Percentiles rank a stretch among this genome's conserved stretches.
These are phyloP conservation scores for Pyrgilauda ruficollis DNA, from an alignment of 2,113 vertebrate genomes.

Conservation along the genomic window DNA sequence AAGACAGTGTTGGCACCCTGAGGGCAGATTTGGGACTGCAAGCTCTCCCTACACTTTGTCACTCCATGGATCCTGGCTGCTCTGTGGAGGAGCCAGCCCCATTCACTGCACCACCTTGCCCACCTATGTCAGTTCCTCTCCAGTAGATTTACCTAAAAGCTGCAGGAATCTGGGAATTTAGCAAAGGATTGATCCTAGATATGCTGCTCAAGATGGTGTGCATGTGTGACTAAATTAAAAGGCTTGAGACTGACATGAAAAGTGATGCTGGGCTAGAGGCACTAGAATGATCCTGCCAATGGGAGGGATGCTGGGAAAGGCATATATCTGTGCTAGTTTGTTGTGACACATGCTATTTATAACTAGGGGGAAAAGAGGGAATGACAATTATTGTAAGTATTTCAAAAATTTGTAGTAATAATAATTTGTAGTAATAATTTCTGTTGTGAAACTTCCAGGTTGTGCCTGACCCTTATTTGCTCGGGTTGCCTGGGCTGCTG, in stretches of 20 bases:
- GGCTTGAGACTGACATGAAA: not conserved
- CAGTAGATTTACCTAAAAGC: not conserved
- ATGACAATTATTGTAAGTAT: not conserved
- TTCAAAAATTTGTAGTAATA: not conserved
- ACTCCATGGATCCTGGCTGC: not conserved
- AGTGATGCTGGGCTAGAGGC: not conserved
- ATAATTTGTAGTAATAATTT: not conserved
- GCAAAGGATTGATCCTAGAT: not conserved
- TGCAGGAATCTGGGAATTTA: not conserved
- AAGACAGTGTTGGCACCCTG: not conserved
- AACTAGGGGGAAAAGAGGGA: not conserved
- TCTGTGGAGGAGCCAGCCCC: no score
- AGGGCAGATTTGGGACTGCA: not conserved
- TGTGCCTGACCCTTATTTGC: not conserved
- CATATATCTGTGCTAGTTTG: not conserved
- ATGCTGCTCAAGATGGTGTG: not conserved
- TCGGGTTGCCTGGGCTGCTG: not conserved
- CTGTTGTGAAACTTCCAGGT: not conserved
- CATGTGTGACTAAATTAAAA: not conserved
- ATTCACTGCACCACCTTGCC: not conserved
- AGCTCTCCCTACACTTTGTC: not conserved
- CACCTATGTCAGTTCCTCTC: fast-evolving
- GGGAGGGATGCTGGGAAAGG: not conserved
- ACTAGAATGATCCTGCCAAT: not conserved
- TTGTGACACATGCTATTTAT: not conserved